Evolutionary conservation across 2,888 invertebrate genomes (phyloP), one percentile per base, ranked within the genome.

Genomic region (Muscina levida): DNA sequence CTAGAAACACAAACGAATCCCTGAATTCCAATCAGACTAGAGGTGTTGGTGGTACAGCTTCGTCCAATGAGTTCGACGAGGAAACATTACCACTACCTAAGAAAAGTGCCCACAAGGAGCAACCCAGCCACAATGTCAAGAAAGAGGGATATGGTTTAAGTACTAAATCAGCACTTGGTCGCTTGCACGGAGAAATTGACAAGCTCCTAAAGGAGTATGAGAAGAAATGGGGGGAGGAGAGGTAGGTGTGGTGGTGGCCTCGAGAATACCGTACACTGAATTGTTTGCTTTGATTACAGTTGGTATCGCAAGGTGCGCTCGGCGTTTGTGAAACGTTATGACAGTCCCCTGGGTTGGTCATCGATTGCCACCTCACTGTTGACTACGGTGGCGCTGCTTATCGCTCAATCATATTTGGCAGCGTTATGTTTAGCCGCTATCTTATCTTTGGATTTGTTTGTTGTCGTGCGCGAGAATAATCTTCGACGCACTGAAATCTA

Each of bases 151-250:
- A 80, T 62, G 95, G 95, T 22, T 91, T 94, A 84, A 92, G 93
- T 56, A 95, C 95, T 11, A 91, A 91, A 86, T 93, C 93, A 79
- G 95, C 96, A 24, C 89, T 96, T 74, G 91, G 92, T 82, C 93
- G 93, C 86, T 91, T 96, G 78, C 93, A 94, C 85, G 92, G 93
- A 85, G 95, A 95, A 88, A 94, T 96, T 83, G 92, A 92, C 83
- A 89, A 90, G 82, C 92, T 94, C 77, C 91, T 96, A 76, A 90
- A 92, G 57, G 93, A 94, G 80, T 93, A 94, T 87, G 93, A 93
- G 88, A 91, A 92, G 84, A 93, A 92, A 82, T 92, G 92, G 88
- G 87, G 90, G 90, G 93, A 91, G 85, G 92, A 91, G 84, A 92
- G 91, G 92, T 92, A 87, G 81, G 86, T 44, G 22, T n/a, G 26